These are phyloP conservation scores for Arvicanthis niloticus DNA, from an alignment of 2,113 vertebrate genomes.

Conservation along the genomic window DNA sequence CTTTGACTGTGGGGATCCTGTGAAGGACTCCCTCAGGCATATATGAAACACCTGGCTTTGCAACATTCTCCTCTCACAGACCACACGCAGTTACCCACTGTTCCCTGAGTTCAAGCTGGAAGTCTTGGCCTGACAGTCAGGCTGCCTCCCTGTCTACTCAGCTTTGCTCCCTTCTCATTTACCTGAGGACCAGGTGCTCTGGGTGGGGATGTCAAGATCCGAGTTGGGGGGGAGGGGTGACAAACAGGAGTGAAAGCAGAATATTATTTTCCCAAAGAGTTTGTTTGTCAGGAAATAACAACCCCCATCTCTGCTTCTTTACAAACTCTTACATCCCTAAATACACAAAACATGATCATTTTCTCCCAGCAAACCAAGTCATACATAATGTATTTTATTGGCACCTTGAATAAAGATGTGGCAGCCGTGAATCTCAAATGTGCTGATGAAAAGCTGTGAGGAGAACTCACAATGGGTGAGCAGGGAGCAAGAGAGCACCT, in stretches of 20 bases:
- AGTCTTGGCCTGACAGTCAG: neutral
- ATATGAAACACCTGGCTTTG: neutral
- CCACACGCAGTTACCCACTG: neutral
- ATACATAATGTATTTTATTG: conserved; percentile 82
- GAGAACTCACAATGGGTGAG: conserved; percentile 59
- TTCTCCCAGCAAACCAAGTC: conserved; percentile 75
- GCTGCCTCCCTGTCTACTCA: neutral
- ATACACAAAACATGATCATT: conserved; percentile 81
- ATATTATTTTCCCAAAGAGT: conserved; percentile 67
- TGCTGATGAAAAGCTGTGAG: conserved; percentile 61
- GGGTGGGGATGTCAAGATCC: neutral
- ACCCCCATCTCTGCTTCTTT: conserved; percentile 69
- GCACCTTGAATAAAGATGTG: conserved; percentile 82
- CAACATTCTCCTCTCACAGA: neutral
- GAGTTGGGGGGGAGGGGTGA: neutral
- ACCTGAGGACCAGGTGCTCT: neutral
- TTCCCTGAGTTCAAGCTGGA: conserved; percentile 10
- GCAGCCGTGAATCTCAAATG: conserved; percentile 77
- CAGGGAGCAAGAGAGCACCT: conserved; percentile 75
- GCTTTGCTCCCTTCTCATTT: neutral
- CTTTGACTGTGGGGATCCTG: neutral
- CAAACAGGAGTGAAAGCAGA: conserved; percentile 55
- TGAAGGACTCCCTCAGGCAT: neutral
- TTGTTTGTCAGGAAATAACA: conserved; percentile 74
- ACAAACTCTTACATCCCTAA: conserved; percentile 73